phyloP scores from a whole-genome alignment of 1,140 invertebrate genomes.

The Nasonia giraulti region DNA sequence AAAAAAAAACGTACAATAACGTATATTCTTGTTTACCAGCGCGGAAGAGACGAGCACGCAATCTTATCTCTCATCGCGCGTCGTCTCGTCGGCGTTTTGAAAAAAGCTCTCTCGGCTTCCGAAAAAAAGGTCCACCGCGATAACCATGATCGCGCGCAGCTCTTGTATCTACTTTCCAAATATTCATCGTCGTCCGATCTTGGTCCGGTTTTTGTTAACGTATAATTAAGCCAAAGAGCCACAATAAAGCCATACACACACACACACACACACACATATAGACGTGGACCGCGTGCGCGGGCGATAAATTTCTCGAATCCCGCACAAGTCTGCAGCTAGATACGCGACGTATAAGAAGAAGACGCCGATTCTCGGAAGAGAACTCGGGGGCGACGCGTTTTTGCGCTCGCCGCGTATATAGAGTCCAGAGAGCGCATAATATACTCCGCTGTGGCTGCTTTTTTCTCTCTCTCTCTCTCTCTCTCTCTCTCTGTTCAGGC shows the following conservation, averaged over 20 bases:
- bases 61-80: too few relatives aligned
- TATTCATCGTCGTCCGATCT: too few relatives aligned
- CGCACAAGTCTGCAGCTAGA: constrained; percentile 40
- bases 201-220: too few relatives aligned
- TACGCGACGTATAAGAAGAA: constrained; percentile 26
- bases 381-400: constrained; percentile 63
- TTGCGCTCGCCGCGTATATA: constrained; percentile 56
- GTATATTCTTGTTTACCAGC: background rate
- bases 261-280: too few relatives aligned
- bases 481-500: constrained; percentile 47
- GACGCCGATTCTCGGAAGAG: constrained; percentile 59
- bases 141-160: background rate
- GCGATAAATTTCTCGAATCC: constrained; percentile 25
- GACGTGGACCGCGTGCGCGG: constrained; percentile 17
- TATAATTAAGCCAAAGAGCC: too few relatives aligned
- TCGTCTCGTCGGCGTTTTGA: too few relatives aligned
- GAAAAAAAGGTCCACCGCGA: background rate
- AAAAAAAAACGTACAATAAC: too few relatives aligned
- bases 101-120: too few relatives aligned
- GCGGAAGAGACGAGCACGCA: too few relatives aligned
- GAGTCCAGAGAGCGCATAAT: background rate
- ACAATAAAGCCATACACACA: background rate
- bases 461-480: constrained; percentile 27
- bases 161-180: background rate
- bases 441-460: background rate